Evolutionary conservation across 2,888 invertebrate species (phyloP), one percentile per base, ranked within the genome.

Genomic region (Drosophila monieri): DNA sequence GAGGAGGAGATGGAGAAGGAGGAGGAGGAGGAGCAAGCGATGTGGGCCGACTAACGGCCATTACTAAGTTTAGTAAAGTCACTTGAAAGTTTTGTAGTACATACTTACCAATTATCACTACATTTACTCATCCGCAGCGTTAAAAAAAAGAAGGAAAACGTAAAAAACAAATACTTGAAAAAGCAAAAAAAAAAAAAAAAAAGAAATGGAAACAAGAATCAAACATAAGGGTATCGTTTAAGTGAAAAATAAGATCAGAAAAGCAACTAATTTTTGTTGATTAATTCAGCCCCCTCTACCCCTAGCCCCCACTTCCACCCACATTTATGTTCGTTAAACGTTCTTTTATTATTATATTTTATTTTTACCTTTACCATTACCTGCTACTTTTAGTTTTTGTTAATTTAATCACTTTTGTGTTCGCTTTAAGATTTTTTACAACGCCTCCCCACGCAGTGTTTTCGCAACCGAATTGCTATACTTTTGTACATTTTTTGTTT

Each of bases 81-180:
- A 85, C 85, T 85, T 87, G 52, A 86, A 76, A 70, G 85, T 80
- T 85, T 77, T 73, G 87, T 81, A 87, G 85, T 65, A 72, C 76
- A 80, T 81, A 78, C 74, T 74, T 78, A 80, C 66, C 67, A 80
- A 86, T 80, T 70, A 83, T 66, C 66, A 65, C 70, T 79, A 83
- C 67, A 65, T 66, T 78, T 76, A 85, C 53, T 55, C 61, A 72
- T 60, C 15, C 64, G 61, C 65, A 70, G 67, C 71, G 61, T 70
- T 54, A 60, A 70, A 46, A 47, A 35, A 60, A 60, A 70, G 39
- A 47, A 35, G 1, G 18, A 70, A 46, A 47, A 35, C 18, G 18
- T 18, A 60, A 60, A 70, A 46, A 47, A 35, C 15, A 54, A 35
- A 41, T 32, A 41, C 35, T 32, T 51, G 25, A 30, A 64, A 55